Base-by-base conservation (phyloP, 2,113 vertebrate genomes). In the Phylloscopus trochiloides region DNA sequence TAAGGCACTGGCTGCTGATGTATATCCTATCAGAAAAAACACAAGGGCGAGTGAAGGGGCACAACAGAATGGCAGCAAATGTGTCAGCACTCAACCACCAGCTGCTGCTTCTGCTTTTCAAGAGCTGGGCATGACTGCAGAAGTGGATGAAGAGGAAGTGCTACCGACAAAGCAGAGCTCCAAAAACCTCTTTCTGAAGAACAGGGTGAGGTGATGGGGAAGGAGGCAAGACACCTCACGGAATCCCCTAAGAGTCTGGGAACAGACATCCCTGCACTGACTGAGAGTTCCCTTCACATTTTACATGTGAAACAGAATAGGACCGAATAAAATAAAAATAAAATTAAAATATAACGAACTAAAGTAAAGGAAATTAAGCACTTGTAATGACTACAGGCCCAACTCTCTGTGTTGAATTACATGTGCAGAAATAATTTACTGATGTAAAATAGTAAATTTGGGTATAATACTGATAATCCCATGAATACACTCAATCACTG, bases 191-290 rank as follows among this genome's bases (percentile, higher is more conserved):
- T 17, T 59, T 59, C 51, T 83, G 51, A 70, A 73, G 22, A 94
- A 84, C 6, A 57, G 12, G 16, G 73, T 14, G 22, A 59, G 10
- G 17, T 47, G 19, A 34, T 17, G 38, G 25, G 42, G 63, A 86
- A 73, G 54, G 25, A 76, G 31, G 21, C 0, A 2, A 68, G 62
- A 42, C 31, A 22, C 28, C 5, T 10, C 34, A 47, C 14, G 54
- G 62, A 62, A 21, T 26, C 20, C 12, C 3, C 21, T 61, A 7
- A 42, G 31, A 52, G 22, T 38, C 26, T 36, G n/a, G 25, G n/a
- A 11, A 40, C 58, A 66, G 40, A 51, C 9, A 42, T 0, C 5
- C 3, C 10, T 3, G 2, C 15, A 24, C 5, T 77, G 34, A 32
- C 25, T 48, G 28, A 63, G 34, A 68, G 10, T 19, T 54, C 13